phyloP scores from a whole-genome alignment of 2,888 invertebrate species.

The Lydus trimaculatus region DNA sequence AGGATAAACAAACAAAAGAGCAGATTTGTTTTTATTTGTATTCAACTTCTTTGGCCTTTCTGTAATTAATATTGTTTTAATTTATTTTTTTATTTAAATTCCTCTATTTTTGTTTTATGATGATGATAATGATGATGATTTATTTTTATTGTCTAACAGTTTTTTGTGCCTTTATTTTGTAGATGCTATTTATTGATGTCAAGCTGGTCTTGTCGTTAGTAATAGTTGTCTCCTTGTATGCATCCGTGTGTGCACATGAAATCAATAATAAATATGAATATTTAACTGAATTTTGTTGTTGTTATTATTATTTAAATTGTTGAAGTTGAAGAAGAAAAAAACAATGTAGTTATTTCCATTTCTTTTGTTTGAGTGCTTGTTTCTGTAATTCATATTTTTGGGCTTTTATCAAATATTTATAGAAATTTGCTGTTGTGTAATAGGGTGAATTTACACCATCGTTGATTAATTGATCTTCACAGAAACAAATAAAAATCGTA shows the following conservation, averaged over 20 bases:
- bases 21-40: background rate
- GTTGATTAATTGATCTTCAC: slow-evolving; percentile 29
- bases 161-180: slow-evolving; percentile 48
- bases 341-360: background rate
- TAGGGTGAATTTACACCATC: slow-evolving; percentile 22
- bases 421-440: slow-evolving; percentile 12
- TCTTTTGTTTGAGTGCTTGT: background rate
- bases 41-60: background rate
- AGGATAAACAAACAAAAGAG: background rate
- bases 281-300: slow-evolving; percentile 16
- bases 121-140: no score
- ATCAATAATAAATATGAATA: slow-evolving; percentile 27
- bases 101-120: slow-evolving; percentile 12
- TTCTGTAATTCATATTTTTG: slow-evolving; percentile 10
- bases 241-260: slow-evolving; percentile 51
- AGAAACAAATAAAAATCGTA: slow-evolving; percentile 28
- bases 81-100: slow-evolving; percentile 26
- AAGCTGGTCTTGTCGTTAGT: slow-evolving; percentile 60
- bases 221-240: slow-evolving; percentile 53
- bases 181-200: slow-evolving; percentile 59
- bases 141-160: slow-evolving; percentile 26
- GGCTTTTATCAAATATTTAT: background rate
- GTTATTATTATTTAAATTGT: background rate
- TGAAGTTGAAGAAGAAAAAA: background rate
- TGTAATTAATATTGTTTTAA: slow-evolving; percentile 8